phyloP scores from a whole-genome alignment of 2,888 invertebrate species.

The Agrochola lychnidis region DNA sequence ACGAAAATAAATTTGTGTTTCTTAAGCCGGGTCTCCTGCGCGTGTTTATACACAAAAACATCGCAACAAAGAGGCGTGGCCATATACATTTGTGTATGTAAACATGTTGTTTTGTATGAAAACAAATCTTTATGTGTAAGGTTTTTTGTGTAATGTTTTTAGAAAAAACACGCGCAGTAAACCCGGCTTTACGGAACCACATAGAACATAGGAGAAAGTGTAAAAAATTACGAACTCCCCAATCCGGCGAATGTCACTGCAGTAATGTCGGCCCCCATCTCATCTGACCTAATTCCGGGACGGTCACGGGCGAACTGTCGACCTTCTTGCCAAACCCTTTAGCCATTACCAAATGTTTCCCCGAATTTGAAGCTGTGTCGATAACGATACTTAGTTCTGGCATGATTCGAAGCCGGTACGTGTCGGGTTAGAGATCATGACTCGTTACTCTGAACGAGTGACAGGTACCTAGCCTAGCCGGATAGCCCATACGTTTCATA shows the following conservation, averaged over 20 bases:
- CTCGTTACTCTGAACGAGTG: constrained; percentile 17
- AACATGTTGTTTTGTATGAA: too few relatives aligned
- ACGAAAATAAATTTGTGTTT: too few relatives aligned
- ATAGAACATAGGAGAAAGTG: not conserved
- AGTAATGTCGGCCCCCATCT: constrained; percentile 31
- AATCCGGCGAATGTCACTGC: constrained; percentile 27
- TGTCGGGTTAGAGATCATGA: constrained; percentile 41
- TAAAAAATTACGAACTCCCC: constrained; percentile 3
- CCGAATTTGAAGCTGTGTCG: constrained; percentile 28
- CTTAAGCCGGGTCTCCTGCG: too few relatives aligned
- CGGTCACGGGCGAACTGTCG: constrained; percentile 48
- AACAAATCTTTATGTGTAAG: too few relatives aligned
- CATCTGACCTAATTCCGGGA: constrained; percentile 52
- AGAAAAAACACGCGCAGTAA: too few relatives aligned
- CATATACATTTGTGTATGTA: too few relatives aligned
- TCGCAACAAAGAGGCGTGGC: too few relatives aligned
- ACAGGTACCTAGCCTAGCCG: constrained; percentile 33
- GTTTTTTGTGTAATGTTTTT: too few relatives aligned
- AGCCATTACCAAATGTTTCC: constrained; percentile 17
- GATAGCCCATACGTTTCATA: constrained; percentile 42
- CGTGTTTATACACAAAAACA: too few relatives aligned
- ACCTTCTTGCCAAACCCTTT: constrained; percentile 37
- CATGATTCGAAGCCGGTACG: constrained; percentile 14
- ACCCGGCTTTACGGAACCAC: too few relatives aligned
- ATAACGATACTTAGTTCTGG: constrained; percentile 14